Evolutionary conservation across 1,140 invertebrate genomes (phyloP).

Genomic region (Hirudo medicinalis): DNA sequence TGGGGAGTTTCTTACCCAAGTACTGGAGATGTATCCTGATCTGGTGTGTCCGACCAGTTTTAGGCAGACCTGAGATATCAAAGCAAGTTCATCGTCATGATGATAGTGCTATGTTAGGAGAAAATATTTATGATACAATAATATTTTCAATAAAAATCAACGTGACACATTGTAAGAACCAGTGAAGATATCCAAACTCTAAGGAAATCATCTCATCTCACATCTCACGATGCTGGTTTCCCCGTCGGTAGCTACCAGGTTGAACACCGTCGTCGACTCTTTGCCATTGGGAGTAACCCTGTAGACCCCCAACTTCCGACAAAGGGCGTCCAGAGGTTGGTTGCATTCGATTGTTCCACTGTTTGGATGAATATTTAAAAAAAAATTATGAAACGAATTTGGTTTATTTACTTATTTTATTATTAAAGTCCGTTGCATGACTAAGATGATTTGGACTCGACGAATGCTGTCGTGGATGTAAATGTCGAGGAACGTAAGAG

Average conservation of each 20-base stretch:
- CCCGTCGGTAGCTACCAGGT: slow-evolving; percentile 66
- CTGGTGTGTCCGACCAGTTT: slow-evolving; percentile 94
- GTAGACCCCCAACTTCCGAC: slow-evolving; percentile 87
- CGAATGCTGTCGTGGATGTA: too few species aligned
- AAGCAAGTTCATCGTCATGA: too few species aligned
- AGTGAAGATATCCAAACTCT: too few species aligned
- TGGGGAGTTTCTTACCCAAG: slow-evolving; percentile 55
- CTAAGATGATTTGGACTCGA: too few species aligned
- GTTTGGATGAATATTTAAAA: slow-evolving; percentile 14
- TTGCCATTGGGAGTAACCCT: slow-evolving; percentile 75
- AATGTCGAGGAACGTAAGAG: too few species aligned
- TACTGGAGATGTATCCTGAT: slow-evolving; percentile 97
- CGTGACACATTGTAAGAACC: too few species aligned
- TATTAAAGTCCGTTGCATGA: too few species aligned
- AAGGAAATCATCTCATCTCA: slow-evolving; percentile 22
- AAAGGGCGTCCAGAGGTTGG: slow-evolving; percentile 82
- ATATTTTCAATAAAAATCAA: too few species aligned
- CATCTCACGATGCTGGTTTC: slow-evolving; percentile 83
- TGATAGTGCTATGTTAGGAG: too few species aligned
- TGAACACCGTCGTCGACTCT: slow-evolving; percentile 74
- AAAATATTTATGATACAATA: too few species aligned
- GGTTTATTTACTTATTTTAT: too few species aligned
- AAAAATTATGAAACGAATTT: slow-evolving; percentile 12
- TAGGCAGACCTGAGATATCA: slow-evolving; percentile 46
- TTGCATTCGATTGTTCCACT: slow-evolving; percentile 68